phyloP scores from a whole-genome alignment of 2,888 invertebrate species.

The Sipunculus nudus region DNA sequence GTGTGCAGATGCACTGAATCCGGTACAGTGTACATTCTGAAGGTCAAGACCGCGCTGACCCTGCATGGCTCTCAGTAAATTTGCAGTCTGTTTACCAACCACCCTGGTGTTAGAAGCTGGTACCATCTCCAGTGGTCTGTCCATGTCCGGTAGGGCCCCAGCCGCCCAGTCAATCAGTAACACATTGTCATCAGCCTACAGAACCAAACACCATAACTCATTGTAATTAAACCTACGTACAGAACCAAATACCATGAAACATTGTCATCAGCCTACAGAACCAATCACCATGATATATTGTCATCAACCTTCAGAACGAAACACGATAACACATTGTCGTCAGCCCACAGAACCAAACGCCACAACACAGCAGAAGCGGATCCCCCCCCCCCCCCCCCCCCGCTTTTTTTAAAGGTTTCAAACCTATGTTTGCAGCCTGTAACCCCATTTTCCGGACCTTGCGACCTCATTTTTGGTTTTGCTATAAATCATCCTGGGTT shows the following conservation, averaged over 20 bases:
- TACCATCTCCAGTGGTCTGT: not conserved
- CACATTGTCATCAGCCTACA: not conserved
- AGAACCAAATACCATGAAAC: too few relatives aligned
- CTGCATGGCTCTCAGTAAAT: conserved; percentile 4
- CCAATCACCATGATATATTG: not conserved
- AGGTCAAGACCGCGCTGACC: not conserved
- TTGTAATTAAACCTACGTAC: too few relatives aligned
- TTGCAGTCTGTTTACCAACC: conserved; percentile 2
- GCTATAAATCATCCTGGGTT: too few relatives aligned
- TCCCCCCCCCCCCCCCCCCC: too few relatives aligned
- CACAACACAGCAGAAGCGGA: too few relatives aligned
- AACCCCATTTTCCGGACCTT: too few relatives aligned
- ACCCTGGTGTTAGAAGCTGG: conserved; percentile 17
- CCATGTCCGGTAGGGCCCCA: conserved; percentile 7
- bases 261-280: not conserved
- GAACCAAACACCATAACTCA: not conserved
- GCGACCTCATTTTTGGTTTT: too few relatives aligned
- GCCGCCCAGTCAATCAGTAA: conserved; percentile 10
- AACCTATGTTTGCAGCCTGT: too few relatives aligned
- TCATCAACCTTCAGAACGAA: too few relatives aligned
- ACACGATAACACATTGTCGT: conserved; percentile 3
- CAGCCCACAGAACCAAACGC: conserved; percentile 1
- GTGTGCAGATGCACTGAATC: conserved; percentile 10
- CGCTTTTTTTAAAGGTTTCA: too few relatives aligned
- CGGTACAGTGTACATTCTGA: conserved; percentile 9